A percentile compares a stretch with the other conserved stretches of the same genome.
Conservation (phyloP, 2,888 invertebrate genomes). For the Ophion obscuratus region DNA sequence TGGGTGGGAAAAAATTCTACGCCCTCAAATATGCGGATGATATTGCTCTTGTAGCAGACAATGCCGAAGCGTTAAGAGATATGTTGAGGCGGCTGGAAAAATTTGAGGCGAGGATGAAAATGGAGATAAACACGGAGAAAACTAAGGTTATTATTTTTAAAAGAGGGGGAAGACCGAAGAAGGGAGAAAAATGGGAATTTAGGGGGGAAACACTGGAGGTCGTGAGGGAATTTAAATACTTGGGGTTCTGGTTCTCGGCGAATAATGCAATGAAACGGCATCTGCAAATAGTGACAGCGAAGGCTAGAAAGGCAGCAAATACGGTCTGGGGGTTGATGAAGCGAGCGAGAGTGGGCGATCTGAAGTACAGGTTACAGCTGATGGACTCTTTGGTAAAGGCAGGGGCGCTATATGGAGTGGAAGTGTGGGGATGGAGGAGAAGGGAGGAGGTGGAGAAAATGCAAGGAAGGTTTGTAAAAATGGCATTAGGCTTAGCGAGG, state of each 20-base stretch:
- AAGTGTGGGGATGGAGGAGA: no score
- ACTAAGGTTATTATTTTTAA: no score
- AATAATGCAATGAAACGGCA: neutral
- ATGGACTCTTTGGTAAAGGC: neutral
- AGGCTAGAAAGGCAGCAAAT: neutral
- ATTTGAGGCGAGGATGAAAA: no score
- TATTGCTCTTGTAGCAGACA: constrained; percentile 12
- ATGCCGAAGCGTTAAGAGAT: neutral
- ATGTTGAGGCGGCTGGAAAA: neutral
- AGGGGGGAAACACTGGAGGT: constrained; percentile 16
- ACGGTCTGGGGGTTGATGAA: neutral
- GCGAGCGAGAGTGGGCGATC: neutral
- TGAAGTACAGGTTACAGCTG: neutral
- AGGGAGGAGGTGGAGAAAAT: no score
- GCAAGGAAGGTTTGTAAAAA: no score
- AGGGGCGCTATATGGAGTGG: no score
- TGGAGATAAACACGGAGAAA: no score
- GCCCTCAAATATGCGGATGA: constrained; percentile 31
- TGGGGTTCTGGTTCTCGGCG: neutral
- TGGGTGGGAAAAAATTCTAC: constrained; percentile 8
- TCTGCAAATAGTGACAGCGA: neutral
- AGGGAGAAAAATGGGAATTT: neutral
- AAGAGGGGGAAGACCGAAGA: no score
- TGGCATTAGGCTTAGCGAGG: no score
- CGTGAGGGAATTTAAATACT: constrained; percentile 11